These are phyloP conservation scores for Chamaetylas fuelleborni DNA, from an alignment of 2,113 vertebrate species.

Conservation along the genomic window DNA sequence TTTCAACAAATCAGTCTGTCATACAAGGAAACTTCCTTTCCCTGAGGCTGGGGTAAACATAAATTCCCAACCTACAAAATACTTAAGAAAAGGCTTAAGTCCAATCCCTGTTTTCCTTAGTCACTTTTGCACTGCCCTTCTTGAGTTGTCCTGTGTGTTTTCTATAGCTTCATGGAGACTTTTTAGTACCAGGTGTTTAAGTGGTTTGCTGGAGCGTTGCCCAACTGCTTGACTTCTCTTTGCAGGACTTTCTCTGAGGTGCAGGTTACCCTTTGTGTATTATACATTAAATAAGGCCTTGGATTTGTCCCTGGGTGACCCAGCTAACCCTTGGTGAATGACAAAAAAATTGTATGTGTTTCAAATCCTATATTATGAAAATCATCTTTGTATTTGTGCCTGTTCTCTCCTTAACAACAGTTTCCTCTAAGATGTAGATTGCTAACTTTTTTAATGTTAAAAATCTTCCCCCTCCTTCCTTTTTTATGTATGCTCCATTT, in stretches of 20 bases:
- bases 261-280: not conserved
- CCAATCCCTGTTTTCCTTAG: not conserved
- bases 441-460: not conserved
- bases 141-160: not conserved
- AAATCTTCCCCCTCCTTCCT: fast-evolving
- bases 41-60: not conserved
- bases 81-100: not conserved
- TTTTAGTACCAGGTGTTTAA: conserved; percentile 1
- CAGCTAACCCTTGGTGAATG: not conserved
- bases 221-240: not conserved
- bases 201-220: not conserved
- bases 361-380: not conserved
- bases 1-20: not conserved
- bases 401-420: not conserved
- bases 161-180: not conserved
- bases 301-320: not conserved
- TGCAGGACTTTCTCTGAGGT: not conserved
- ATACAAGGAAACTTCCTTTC: not conserved
- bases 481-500: not conserved
- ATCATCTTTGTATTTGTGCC: not conserved
- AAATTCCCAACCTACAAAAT: not conserved
- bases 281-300: not conserved
- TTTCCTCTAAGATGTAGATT: not conserved
- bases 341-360: not conserved
- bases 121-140: not conserved